phyloP scores from a whole-genome alignment of 2,113 vertebrate genomes.

The Pedetes capensis region DNA sequence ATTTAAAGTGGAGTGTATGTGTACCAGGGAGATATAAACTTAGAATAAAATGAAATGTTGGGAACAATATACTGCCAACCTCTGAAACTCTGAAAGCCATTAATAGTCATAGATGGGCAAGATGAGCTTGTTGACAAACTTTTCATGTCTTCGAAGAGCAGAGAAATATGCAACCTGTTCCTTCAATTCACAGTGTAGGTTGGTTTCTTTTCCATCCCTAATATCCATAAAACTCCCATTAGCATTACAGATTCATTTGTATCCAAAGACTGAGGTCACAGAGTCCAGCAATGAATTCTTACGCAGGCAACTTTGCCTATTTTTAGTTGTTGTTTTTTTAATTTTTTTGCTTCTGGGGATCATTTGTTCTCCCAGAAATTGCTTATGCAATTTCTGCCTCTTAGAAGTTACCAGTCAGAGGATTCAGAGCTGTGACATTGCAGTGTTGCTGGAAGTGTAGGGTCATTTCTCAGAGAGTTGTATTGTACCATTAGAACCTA shows the following conservation, averaged over 20 bases:
- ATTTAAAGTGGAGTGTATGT: conserved; percentile 73
- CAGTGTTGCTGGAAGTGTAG: fast-evolving
- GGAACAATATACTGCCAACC: conserved; percentile 30
- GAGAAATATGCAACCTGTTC: conserved; percentile 8
- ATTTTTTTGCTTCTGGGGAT: background rate
- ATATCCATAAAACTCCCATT: conserved; percentile 53
- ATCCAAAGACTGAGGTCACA: conserved; percentile 30
- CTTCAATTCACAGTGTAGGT: background rate
- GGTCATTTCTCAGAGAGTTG: background rate
- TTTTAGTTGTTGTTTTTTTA: conserved; percentile 19
- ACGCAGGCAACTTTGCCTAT: background rate
- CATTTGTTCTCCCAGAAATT: background rate
- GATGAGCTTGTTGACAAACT: conserved; percentile 23
- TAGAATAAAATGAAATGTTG: conserved; percentile 70
- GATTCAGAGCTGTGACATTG: background rate
- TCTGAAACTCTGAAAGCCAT: conserved; percentile 58
- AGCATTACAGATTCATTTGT: conserved; percentile 26
- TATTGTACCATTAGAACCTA: background rate
- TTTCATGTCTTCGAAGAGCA: conserved; percentile 34
- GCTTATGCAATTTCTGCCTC: background rate
- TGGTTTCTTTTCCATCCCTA: conserved; percentile 16
- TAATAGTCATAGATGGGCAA: conserved; percentile 70
- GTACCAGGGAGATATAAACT: conserved; percentile 68
- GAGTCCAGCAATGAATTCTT: background rate
- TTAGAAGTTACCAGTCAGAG: background rate